Base-by-base conservation (phyloP, 2,797 vertebrate genomes). In the Neostethus bicornis region DNA sequence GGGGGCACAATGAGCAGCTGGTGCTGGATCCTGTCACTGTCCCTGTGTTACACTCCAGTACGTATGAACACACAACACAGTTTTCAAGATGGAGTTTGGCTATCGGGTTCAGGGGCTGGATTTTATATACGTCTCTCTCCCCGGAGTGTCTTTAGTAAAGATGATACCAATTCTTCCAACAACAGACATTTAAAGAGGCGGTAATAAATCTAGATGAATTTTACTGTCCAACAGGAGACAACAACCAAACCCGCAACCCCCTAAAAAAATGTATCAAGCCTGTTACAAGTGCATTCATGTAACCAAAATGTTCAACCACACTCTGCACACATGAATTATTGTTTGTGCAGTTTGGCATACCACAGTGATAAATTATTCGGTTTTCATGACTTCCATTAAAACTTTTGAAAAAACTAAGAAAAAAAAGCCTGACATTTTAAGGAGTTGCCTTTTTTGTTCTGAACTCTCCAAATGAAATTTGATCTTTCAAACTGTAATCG, bases 121-220 rank as follows among this genome's bases (percentile, higher is more conserved):
- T 61, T 69, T 74, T 42, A 62, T 73, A 77, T 86, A 78, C 31
- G 64, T 44, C 52, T 69, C 44, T 66, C 51, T 85, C 86, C 79
- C 79, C 42, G 5, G 85, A 80, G 87, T 81, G 77, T 73, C 75
- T 87, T 90, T 91, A 89, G 81, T 85, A 76, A 84, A 88, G 84
- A 91, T 90, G 75, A 88, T 74, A 90, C 91, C 66, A 82, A 77
- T 70, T 81, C 71, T 78, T 83, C 72, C 79, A 81, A 85, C 85
- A 85, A 83, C 87, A 73, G 81, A 78, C 66, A 58, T 89, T 87
- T 87, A 86, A 87, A 85, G 77, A 88, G 87, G 66, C 87, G 79
- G 67, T 52, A 52, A 83, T 81, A 80, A 90, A 73, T 77, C 75
- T 54, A 60, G 73, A 59, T 61, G 70, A 81, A 70, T 75, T 73